Percentiles rank a stretch among this genome's conserved stretches.
Evolutionary conservation across 2,888 invertebrate genomes (phyloP).

Genomic region (Beris morrisii): DNA sequence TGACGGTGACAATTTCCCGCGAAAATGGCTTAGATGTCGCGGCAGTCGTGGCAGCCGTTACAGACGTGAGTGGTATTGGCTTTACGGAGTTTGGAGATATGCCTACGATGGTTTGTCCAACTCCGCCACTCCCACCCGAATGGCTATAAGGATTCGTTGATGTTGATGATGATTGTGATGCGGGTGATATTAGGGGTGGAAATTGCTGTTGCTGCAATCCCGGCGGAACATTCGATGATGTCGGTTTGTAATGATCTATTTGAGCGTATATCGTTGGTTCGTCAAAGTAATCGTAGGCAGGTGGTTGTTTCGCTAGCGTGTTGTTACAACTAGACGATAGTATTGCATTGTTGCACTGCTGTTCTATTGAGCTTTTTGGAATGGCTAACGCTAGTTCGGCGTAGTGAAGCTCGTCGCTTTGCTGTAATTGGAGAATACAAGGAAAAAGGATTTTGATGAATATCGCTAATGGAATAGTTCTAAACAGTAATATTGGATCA

Average conservation of each 20-base stretch:
- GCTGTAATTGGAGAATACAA: constrained; percentile 1
- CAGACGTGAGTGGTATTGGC: constrained; percentile 17
- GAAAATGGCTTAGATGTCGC: constrained; percentile 52
- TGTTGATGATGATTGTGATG: constrained; percentile 52
- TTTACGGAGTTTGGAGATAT: constrained; percentile 23
- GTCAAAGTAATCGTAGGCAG: constrained; percentile 58
- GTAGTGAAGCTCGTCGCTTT: constrained; percentile 53
- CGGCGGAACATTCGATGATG: constrained; percentile 45
- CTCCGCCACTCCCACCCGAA: constrained; percentile 15
- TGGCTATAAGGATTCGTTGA: constrained; percentile 12
- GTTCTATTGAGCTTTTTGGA: constrained; percentile 42
- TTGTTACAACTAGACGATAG: constrained; percentile 35
- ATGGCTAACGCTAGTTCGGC: constrained; percentile 51
- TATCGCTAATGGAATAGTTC: not conserved
- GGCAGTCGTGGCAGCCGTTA: constrained; percentile 36
- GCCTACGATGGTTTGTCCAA: constrained; percentile 6
- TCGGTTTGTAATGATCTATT: constrained; percentile 67
- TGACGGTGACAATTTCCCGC: constrained; percentile 68
- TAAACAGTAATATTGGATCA: too few species aligned
- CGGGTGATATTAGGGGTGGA: constrained; percentile 56
- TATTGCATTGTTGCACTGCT: constrained; percentile 38
- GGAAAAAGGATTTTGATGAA: not conserved
- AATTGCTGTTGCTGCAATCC: constrained; percentile 46
- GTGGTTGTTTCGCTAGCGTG: constrained; percentile 34
- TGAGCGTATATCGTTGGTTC: constrained; percentile 75